These are phyloP conservation scores for Amazona guildingii DNA, from an alignment of 2,113 vertebrate species.

Conservation along the genomic window DNA sequence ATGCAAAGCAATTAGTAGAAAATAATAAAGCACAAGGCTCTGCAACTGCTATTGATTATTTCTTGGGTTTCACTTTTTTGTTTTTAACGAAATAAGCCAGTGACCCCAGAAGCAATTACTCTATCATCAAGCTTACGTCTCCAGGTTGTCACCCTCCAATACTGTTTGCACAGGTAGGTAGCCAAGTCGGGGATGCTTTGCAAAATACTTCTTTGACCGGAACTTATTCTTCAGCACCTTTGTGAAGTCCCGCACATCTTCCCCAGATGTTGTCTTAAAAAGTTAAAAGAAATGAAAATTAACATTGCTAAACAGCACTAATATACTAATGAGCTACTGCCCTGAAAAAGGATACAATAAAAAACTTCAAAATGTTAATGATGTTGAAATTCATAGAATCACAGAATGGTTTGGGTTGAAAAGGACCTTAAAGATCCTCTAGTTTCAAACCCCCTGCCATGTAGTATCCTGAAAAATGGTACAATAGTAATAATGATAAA, in stretches of 20 bases:
- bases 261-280: conserved; percentile 92
- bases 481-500: not conserved
- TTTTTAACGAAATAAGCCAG: not conserved
- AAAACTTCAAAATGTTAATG: not conserved
- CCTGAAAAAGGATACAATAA: not conserved
- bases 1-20: not conserved
- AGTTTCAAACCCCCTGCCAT: not conserved
- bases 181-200: conserved; percentile 94
- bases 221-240: conserved; percentile 99
- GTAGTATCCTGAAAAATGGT: not conserved
- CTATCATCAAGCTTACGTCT: conserved; percentile 84
- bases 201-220: conserved; percentile 97
- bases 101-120: not conserved
- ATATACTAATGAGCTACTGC: not conserved
- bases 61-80: not conserved
- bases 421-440: not conserved
- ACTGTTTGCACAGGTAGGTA: conserved; percentile 98
- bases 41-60: not conserved
- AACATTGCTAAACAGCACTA: not conserved
- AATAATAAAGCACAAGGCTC: not conserved
- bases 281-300: conserved; percentile 7
- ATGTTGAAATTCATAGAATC: not conserved
- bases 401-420: not conserved
- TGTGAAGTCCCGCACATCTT: conserved; percentile 97
- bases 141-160: conserved; percentile 95